phyloP scores from a whole-genome alignment of 1,140 invertebrate genomes.

The Mactra quadrangularis region DNA sequence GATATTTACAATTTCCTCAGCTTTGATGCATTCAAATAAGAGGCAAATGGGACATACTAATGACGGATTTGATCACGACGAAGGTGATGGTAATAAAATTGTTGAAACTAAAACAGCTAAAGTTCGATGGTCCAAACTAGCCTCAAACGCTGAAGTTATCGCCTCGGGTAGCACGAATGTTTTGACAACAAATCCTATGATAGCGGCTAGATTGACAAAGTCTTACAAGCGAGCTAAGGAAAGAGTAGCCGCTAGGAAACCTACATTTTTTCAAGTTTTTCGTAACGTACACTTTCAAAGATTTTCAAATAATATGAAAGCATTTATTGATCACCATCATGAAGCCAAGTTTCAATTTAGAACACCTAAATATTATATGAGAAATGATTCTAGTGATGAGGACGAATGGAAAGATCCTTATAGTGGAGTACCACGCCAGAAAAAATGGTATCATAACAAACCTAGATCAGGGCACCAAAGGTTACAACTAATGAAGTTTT shows the following conservation, averaged over 20 bases:
- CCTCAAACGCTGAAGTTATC: background rate
- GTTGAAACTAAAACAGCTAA: background rate
- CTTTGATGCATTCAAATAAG: background rate
- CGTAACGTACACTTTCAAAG: conserved; percentile 7
- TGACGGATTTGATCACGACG: background rate
- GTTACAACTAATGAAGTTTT: conserved; percentile 28
- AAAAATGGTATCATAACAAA: conserved; percentile 35
- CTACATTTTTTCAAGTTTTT: background rate
- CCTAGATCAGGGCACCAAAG: conserved; percentile 12
- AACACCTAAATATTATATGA: conserved; percentile 15
- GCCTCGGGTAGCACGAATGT: background rate
- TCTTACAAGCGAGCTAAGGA: conserved; percentile 26
- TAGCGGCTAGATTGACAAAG: background rate
- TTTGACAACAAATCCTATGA: conserved; percentile 5
- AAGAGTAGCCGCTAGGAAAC: conserved; percentile 1
- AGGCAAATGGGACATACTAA: background rate
- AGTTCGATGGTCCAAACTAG: background rate
- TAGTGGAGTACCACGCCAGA: background rate
- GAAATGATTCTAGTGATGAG: conserved; percentile 3
- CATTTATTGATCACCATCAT: conserved; percentile 23
- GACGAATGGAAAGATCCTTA: conserved; percentile 16
- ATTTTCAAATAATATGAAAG: background rate
- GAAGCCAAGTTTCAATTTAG: background rate
- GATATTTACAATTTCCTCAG: background rate
- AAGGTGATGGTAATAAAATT: background rate